Conservation (phyloP, 2,888 invertebrate genomes). For the Altica lythri region DNA sequence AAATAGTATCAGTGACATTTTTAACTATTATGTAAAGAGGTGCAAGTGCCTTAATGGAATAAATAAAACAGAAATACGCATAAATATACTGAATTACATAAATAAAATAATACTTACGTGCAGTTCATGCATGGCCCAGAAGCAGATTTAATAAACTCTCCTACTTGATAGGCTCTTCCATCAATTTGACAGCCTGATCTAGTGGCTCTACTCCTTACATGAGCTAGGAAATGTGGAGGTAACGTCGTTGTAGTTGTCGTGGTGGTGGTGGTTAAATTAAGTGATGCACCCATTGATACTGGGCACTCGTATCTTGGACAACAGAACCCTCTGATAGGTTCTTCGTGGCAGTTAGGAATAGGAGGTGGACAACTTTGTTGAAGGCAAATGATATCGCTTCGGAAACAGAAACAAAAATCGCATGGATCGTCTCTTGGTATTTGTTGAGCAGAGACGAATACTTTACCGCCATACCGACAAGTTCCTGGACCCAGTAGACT, state of each 20-base stretch:
- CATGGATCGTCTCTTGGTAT: slow-evolving; percentile 93
- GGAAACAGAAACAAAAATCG: slow-evolving; percentile 96
- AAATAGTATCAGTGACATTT: too few relatives aligned
- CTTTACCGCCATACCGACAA: slow-evolving; percentile 89
- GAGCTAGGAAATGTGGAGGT: slow-evolving; percentile 81
- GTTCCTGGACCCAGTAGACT: slow-evolving; percentile 84
- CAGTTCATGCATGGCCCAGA: slow-evolving; percentile 93
- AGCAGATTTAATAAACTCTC: slow-evolving; percentile 81
- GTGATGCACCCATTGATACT: slow-evolving; percentile 81
- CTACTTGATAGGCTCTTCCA: slow-evolving; percentile 83
- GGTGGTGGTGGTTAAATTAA: slow-evolving; percentile 85
- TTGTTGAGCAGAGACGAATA: slow-evolving; percentile 93
- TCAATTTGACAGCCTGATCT: slow-evolving; percentile 84
- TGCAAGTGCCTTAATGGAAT: too few relatives aligned
- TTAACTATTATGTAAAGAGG: too few relatives aligned
- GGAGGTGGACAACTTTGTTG: slow-evolving; percentile 96
- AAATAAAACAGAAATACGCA: too few relatives aligned
- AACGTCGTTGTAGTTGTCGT: slow-evolving; percentile 85
- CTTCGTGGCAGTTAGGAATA: slow-evolving; percentile 88
- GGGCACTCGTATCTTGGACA: slow-evolving; percentile 94
- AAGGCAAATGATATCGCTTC: slow-evolving; percentile 92
- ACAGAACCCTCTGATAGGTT: slow-evolving; percentile 91
- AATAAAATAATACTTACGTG: slow-evolving; percentile 76
- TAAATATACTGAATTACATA: too few relatives aligned
- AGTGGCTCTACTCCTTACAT: slow-evolving; percentile 75